Conservation (phyloP, 2,113 vertebrate genomes). For the Pandion haliaetus region DNA sequence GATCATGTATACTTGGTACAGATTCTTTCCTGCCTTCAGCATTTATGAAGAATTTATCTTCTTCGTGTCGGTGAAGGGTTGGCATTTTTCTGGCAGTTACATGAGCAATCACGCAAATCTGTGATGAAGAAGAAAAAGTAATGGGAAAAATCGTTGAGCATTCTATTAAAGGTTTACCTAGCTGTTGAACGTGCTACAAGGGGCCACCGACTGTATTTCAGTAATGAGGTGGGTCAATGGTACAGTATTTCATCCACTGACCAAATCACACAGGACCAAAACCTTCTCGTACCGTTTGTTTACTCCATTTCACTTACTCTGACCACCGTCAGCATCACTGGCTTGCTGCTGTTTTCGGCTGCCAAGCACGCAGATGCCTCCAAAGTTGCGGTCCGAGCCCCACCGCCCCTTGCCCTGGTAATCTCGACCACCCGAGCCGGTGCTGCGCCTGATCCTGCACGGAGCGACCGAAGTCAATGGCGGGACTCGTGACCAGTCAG, state of each 20-base stretch:
- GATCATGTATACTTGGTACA: conserved; percentile 84
- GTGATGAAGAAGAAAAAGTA: background rate
- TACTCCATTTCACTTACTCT: background rate
- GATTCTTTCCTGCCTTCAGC: conserved; percentile 70
- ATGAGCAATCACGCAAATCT: conserved; percentile 83
- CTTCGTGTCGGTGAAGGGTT: conserved; percentile 67
- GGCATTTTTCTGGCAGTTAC: conserved; percentile 80
- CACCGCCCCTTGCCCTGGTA: background rate
- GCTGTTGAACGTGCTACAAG: background rate
- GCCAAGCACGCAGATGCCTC: background rate
- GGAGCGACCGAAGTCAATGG: background rate
- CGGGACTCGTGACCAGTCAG: fast-evolving
- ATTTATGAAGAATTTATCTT: conserved; percentile 84
- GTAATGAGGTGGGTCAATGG: fast-evolving
- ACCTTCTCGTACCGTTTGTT: background rate
- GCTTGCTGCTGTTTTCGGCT: background rate
- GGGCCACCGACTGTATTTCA: background rate
- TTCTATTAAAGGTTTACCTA: background rate
- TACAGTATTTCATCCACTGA: background rate
- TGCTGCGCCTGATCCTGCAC: background rate
- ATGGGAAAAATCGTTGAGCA: background rate
- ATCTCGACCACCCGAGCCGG: background rate
- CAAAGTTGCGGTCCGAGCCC: background rate
- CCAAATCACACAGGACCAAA: background rate
- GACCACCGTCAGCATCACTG: background rate